A percentile compares a stretch with the other conserved stretches of the same genome.
Conservation (phyloP, 2,888 invertebrate species). For the Cephalotes varians region DNA sequence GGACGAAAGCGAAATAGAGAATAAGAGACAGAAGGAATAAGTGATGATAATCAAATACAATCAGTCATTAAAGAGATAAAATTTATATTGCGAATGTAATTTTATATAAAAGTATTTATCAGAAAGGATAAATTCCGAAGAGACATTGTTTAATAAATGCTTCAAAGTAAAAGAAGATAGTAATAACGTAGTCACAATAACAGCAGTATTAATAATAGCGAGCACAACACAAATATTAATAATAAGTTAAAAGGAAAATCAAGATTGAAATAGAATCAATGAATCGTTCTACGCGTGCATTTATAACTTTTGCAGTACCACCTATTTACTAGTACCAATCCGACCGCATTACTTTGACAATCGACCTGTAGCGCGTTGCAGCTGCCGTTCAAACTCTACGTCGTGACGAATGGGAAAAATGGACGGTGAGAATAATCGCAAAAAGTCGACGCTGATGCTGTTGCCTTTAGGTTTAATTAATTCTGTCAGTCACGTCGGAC, state of each 20-base stretch:
- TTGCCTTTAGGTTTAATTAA: constrained; percentile 62
- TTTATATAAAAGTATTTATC: not conserved
- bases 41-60: not conserved
- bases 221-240: not conserved
- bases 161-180: not conserved
- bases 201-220: not conserved
- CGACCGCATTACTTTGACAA: constrained; percentile 28
- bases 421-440: constrained; percentile 54
- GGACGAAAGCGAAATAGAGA: not conserved
- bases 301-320: not conserved
- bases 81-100: not conserved
- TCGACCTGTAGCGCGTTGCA: constrained; percentile 38
- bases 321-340: not conserved
- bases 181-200: not conserved
- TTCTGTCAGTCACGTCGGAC: constrained; percentile 49
- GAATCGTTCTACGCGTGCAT: constrained; percentile 39
- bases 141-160: not conserved
- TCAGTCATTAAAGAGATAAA: not conserved
- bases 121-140: not conserved
- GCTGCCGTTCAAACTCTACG: constrained; percentile 11
- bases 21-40: not conserved
- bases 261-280: constrained; percentile 7
- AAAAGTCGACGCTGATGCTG: constrained; percentile 51
- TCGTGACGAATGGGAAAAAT: constrained; percentile 50
- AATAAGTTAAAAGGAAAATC: not conserved